A percentile compares a stretch with the other conserved stretches of the same genome.
Evolutionary conservation across 2,888 invertebrate species (phyloP).

Genomic region (Harpagoxenus sublaevis): DNA sequence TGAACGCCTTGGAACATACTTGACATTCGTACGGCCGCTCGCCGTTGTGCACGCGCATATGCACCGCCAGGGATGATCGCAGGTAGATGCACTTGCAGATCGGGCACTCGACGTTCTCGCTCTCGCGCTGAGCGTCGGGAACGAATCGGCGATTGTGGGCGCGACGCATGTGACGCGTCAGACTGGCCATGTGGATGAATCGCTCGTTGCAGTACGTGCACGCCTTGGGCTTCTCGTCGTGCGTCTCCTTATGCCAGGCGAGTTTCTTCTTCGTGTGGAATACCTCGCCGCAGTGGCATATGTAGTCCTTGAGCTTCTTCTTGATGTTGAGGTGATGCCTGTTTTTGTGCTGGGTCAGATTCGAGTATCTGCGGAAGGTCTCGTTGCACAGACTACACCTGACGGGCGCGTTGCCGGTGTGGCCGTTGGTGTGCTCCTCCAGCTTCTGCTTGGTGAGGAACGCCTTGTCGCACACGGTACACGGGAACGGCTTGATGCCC

Average conservation of each 20-base stretch:
- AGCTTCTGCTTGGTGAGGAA: constrained; percentile 94
- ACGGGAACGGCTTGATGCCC: constrained; percentile 91
- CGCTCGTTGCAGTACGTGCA: constrained; percentile 95
- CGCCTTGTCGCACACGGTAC: constrained; percentile 93
- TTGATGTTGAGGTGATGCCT: constrained; percentile 92
- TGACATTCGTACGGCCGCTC: constrained; percentile 93
- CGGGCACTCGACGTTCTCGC: constrained; percentile 92
- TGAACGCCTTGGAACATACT: constrained; percentile 94
- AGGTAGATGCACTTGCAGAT: constrained; percentile 93
- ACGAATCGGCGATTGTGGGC: constrained; percentile 93
- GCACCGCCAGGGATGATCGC: constrained; percentile 92
- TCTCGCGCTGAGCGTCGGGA: constrained; percentile 88
- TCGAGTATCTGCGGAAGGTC: constrained; percentile 93
- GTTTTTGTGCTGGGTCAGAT: constrained; percentile 94
- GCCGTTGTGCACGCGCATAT: constrained; percentile 92
- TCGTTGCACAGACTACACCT: constrained; percentile 94
- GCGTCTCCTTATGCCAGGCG: constrained; percentile 95
- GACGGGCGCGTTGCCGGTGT: constrained; percentile 93
- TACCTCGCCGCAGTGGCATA: constrained; percentile 93
- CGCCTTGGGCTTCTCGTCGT: constrained; percentile 93
- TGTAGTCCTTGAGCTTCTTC: constrained; percentile 91
- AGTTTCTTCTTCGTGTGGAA: constrained; percentile 94
- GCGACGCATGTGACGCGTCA: constrained; percentile 94
- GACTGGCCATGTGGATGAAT: constrained; percentile 93
- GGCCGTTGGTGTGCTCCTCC: constrained; percentile 93